These are phyloP conservation scores for Stictonetta naevosa DNA, from an alignment of 2,113 vertebrate genomes.

Conservation along the genomic window DNA sequence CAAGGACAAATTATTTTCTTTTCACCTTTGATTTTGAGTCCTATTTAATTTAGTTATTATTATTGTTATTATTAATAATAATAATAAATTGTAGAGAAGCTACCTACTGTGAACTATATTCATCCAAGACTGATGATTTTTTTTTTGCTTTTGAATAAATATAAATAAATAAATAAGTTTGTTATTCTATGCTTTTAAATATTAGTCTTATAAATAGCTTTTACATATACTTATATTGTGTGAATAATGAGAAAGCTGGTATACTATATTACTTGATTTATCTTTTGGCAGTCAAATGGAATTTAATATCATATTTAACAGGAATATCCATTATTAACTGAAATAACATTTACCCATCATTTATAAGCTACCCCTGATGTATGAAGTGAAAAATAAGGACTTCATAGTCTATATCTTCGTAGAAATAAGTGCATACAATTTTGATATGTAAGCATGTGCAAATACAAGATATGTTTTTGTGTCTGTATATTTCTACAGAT, in stretches of 20 bases:
- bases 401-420: not conserved
- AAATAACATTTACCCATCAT: not conserved
- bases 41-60: not conserved
- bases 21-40: not conserved
- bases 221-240: not conserved
- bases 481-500: not conserved
- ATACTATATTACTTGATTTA: not conserved
- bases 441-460: accelerated
- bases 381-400: not conserved
- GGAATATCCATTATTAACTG: not conserved
- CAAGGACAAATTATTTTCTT: not conserved
- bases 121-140: not conserved
- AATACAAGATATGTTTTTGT: not conserved
- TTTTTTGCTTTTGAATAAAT: not conserved
- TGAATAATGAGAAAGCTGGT: not conserved
- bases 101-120: not conserved
- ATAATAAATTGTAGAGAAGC: not conserved
- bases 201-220: not conserved
- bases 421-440: not conserved
- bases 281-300: not conserved
- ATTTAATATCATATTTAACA: not conserved
- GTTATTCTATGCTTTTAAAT: not conserved
- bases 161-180: not conserved
- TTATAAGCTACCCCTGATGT: not conserved
- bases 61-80: not conserved